phyloP scores from a whole-genome alignment of 2,113 vertebrate genomes.

The Hemiprocne comata region DNA sequence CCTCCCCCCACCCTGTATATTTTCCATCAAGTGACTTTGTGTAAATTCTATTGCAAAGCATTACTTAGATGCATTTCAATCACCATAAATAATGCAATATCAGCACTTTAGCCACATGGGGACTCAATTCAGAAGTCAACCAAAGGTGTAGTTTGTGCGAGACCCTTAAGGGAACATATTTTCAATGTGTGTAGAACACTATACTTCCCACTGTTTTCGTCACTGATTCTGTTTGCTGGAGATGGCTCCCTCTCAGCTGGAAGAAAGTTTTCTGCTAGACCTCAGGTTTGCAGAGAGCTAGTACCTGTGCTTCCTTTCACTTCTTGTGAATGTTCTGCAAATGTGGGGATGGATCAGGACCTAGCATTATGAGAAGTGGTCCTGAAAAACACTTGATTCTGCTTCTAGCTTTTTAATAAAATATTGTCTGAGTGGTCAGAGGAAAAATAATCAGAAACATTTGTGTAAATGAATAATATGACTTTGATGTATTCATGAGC shows the following conservation, averaged over 20 bases:
- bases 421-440: background rate
- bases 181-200: background rate
- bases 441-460: slow-evolving; percentile 48
- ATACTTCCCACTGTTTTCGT: background rate
- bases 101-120: slow-evolving; percentile 75
- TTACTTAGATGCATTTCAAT: slow-evolving; percentile 64
- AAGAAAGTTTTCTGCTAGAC: background rate
- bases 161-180: slow-evolving; percentile 13
- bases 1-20: slow-evolving; percentile 14
- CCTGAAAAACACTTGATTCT: background rate
- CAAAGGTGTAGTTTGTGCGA: slow-evolving; percentile 48
- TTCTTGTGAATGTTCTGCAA: background rate
- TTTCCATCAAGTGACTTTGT: slow-evolving; percentile 72
- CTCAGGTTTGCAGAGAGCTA: background rate
- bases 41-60: slow-evolving; percentile 69
- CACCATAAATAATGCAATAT: slow-evolving; percentile 81
- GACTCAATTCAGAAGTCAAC: slow-evolving; percentile 52
- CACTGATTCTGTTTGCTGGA: background rate
- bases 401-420: slow-evolving; percentile 5
- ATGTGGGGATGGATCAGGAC: background rate
- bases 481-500: slow-evolving; percentile 45
- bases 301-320: background rate
- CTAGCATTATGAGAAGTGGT: background rate
- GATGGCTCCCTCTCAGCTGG: background rate
- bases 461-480: slow-evolving; percentile 43